Evolutionary conservation across 2,888 invertebrate species (phyloP).

Genomic region (Halictus ligatus): DNA sequence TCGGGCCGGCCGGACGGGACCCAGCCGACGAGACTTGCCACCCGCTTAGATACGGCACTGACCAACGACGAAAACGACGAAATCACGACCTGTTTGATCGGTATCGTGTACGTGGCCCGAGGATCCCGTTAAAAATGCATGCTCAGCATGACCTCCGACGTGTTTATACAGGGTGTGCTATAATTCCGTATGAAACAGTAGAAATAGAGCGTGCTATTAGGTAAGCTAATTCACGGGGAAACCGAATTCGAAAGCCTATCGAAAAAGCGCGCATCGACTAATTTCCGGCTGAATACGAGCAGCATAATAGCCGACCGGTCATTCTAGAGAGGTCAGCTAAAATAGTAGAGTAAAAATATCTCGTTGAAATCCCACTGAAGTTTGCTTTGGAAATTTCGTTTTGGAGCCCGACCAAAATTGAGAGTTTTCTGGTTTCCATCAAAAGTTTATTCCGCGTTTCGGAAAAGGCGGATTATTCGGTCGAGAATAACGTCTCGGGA

Average conservation of each 20-base stretch:
- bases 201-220: not conserved
- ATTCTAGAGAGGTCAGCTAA: not conserved
- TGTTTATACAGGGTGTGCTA: not conserved
- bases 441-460: not conserved
- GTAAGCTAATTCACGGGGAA: not conserved
- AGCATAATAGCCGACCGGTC: not conserved
- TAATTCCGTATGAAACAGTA: not conserved
- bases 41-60: constrained; percentile 33
- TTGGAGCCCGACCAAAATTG: not conserved
- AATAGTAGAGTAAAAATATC: not conserved
- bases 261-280: not conserved
- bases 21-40: not conserved
- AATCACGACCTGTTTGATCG: constrained; percentile 36
- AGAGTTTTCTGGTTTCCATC: not conserved
- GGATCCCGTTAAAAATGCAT: constrained; percentile 27
- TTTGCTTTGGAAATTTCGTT: not conserved
- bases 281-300: not conserved
- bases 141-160: constrained; percentile 23
- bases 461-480: not conserved
- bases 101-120: constrained; percentile 6
- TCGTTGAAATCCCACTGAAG: not conserved
- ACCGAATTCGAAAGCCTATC: not conserved
- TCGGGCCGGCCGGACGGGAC: constrained; percentile 22
- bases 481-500: not conserved
- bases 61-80: constrained; percentile 30